phyloP scores from a whole-genome alignment of 2,888 invertebrate genomes.

The Pseudococcus viburni region DNA sequence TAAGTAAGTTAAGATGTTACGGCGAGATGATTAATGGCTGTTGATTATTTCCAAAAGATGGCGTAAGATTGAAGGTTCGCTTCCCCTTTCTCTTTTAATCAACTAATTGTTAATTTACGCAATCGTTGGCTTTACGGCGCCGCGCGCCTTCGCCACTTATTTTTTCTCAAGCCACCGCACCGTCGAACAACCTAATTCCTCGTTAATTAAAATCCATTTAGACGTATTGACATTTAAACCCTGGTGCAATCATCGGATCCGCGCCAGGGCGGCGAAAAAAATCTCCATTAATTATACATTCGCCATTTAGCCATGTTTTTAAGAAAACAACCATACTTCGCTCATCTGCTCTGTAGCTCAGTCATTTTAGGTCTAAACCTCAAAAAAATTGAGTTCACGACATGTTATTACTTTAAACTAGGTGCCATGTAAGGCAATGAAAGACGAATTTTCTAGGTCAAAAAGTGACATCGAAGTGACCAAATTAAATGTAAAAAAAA shows the following conservation, averaged over 20 bases:
- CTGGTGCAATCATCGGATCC: neutral
- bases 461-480: too few species aligned
- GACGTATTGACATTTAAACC: conserved; percentile 25
- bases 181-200: conserved; percentile 15
- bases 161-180: neutral
- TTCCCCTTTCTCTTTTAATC: neutral
- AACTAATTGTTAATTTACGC: conserved; percentile 17
- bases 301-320: neutral
- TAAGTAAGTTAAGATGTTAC: conserved; percentile 12
- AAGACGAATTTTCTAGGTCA: too few species aligned
- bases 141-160: neutral
- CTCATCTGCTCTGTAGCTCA: too few species aligned
- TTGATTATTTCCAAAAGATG: conserved; percentile 4
- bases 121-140: neutral
- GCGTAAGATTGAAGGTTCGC: neutral
- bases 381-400: too few species aligned
- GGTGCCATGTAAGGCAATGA: too few species aligned
- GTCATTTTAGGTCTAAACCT: too few species aligned
- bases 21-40: conserved; percentile 1
- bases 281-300: neutral
- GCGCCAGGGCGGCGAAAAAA: neutral
- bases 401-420: too few species aligned
- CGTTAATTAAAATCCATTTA: conserved; percentile 31
- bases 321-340: neutral
- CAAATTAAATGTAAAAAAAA: too few species aligned